Evolutionary conservation across 1,140 invertebrate genomes (phyloP), one percentile per base, ranked within the genome.

Genomic region (Heliothis subflexa): DNA sequence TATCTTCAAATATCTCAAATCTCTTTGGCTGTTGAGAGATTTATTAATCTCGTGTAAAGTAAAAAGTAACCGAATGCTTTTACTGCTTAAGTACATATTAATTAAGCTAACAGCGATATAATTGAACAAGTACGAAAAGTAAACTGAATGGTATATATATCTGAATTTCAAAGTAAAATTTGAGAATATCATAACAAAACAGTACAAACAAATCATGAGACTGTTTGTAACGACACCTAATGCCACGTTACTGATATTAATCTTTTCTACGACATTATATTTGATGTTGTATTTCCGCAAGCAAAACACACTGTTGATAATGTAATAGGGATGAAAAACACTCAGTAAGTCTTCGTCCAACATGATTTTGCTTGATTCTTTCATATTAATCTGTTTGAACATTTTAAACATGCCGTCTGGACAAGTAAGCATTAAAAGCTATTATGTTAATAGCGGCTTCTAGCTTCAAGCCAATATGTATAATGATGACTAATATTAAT

Each of bases 251-350:
- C 11, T 54, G 10, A 13, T 71, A 13, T 13, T 54, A 14, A 55
- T 25, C 2, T 40, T 40, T 55, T 55, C 28, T 3, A 71, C 25
- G 0, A 3, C 16, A 54, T 71, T 71, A 13, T 47, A 2, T 5
- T 71, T n/a, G 28, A 71, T 40, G 5, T 71, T 71, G n/a, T 54
- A 71, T 40, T 71, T 71, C 0, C 68, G 49, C 0, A 40, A 50
- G 0, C 21, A 54, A 0, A 49, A 5, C 7, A 71, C 16, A 40
- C 25, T 55, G 12, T 71, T 55, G 4, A 55, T 55, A 9, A 16
- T 16, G n/a, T 71, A 55, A 28, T 55, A 71, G 12, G 68, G 68
- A 12, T 54, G 55, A 12, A 71, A 55, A 1, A 71, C 47, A 18
- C 49, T 54, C 0, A 71, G 18, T 5, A 71, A 71, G 2, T 71